Percentiles rank a stretch among this genome's conserved stretches.
Conservation (phyloP, 2,113 vertebrate species). For the Microcebus jonahi region DNA sequence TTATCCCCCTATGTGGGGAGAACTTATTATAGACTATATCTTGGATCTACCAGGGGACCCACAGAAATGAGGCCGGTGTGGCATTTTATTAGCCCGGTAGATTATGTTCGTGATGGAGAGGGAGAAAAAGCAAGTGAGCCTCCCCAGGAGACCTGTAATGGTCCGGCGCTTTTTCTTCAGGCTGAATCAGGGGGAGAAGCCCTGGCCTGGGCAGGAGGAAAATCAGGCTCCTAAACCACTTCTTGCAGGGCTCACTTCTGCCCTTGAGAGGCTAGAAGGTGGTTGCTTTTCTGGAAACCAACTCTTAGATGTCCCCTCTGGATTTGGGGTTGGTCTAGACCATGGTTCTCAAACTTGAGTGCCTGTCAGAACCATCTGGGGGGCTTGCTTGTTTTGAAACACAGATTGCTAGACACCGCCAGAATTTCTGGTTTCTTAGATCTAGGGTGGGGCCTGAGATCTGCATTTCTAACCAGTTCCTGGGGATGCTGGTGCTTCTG, state of each 20-base stretch:
- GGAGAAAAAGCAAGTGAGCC: not conserved
- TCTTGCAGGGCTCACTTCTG: not conserved
- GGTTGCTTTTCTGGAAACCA: not conserved
- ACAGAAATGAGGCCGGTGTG: slow-evolving; percentile 44
- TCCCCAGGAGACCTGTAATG: not conserved
- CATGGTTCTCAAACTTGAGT: not conserved
- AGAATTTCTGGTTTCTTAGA: not conserved
- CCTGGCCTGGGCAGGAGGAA: not conserved
- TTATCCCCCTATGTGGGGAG: not conserved
- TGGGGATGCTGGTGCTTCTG: not conserved
- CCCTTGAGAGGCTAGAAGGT: not conserved
- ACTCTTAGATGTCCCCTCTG: not conserved
- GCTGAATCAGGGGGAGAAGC: not conserved
- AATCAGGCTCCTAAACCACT: not conserved
- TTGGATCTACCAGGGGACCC: slow-evolving; percentile 10
- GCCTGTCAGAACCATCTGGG: not conserved
- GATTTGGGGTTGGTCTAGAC: not conserved
- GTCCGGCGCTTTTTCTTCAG: not conserved
- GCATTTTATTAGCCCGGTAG: slow-evolving; percentile 64
- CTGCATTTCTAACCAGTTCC: not conserved
- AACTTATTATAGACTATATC: slow-evolving; percentile 39
- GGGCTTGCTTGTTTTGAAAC: not conserved
- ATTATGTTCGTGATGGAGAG: slow-evolving; percentile 23
- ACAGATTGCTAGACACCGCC: not conserved
- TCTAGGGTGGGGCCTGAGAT: not conserved